Evolutionary conservation across 2,797 vertebrate species (phyloP).

Genomic region (Tragopan temminckii): DNA sequence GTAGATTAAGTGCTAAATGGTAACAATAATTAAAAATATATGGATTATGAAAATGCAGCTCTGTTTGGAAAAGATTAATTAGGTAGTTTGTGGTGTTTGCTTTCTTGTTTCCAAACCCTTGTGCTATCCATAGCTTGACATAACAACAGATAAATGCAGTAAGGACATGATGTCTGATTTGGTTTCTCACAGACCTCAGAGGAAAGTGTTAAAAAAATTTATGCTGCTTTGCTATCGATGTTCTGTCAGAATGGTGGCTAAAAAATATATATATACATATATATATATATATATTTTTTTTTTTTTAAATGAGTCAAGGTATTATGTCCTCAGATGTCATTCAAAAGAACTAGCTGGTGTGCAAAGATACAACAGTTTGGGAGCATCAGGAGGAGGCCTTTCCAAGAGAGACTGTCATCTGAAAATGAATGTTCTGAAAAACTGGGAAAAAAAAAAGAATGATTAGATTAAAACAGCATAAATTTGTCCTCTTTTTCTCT

Average conservation of each 20-base stretch:
- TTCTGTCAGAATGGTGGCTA: neutral
- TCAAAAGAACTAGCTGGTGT: neutral
- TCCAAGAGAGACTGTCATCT: neutral
- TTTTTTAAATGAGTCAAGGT: neutral
- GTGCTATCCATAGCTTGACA: neutral
- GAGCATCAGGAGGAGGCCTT: neutral
- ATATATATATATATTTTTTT: neutral
- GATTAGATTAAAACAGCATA: neutral
- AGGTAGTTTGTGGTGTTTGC: neutral
- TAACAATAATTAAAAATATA: neutral
- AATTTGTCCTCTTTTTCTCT: constrained; percentile 26
- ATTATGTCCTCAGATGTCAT: neutral
- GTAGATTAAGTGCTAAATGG: neutral
- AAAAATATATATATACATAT: neutral
- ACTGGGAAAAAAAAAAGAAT: neutral
- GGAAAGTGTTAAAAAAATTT: neutral
- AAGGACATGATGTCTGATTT: neutral
- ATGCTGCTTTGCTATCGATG: neutral
- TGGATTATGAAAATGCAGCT: neutral
- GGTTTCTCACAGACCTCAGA: neutral
- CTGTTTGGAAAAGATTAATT: neutral
- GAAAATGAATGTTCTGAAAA: constrained; percentile 24
- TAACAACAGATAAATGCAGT: neutral
- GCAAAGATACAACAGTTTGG: neutral
- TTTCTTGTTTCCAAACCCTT: neutral